These are phyloP conservation scores for Copsychus sechellarum DNA, from an alignment of 2,113 vertebrate species.

Conservation along the genomic window DNA sequence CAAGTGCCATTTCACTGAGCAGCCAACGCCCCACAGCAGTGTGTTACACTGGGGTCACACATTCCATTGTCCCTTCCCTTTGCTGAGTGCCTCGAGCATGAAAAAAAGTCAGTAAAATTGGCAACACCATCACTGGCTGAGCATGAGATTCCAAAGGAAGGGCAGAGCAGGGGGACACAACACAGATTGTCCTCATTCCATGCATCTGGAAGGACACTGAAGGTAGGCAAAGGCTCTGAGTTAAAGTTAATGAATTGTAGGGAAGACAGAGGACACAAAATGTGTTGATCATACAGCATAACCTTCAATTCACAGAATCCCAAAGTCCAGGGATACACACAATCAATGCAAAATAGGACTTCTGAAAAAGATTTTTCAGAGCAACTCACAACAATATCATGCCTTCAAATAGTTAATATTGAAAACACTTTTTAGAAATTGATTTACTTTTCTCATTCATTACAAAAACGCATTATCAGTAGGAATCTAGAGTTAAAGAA, in stretches of 20 bases:
- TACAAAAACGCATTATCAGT: neutral
- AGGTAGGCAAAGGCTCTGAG: neutral
- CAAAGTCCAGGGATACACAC: neutral
- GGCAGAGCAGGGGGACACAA: neutral
- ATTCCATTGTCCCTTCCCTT: neutral
- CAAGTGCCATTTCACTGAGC: neutral
- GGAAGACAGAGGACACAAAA: neutral
- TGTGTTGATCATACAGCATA: accelerated
- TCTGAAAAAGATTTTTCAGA: neutral
- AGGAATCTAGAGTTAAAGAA: neutral
- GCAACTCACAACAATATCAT: neutral
- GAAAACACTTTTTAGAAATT: neutral
- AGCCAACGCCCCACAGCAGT: neutral
- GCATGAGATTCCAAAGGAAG: neutral
- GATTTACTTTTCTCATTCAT: neutral
- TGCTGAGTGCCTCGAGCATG: neutral
- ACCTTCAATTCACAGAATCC: neutral
- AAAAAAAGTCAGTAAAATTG: neutral
- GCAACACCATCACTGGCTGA: neutral
- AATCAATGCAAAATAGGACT: neutral
- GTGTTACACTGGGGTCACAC: neutral
- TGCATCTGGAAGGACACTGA: neutral
- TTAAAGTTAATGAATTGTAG: accelerated
- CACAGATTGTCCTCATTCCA: accelerated
- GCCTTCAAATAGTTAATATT: neutral